Conservation (phyloP, 2,113 vertebrate genomes). For the Tyto alba region DNA sequence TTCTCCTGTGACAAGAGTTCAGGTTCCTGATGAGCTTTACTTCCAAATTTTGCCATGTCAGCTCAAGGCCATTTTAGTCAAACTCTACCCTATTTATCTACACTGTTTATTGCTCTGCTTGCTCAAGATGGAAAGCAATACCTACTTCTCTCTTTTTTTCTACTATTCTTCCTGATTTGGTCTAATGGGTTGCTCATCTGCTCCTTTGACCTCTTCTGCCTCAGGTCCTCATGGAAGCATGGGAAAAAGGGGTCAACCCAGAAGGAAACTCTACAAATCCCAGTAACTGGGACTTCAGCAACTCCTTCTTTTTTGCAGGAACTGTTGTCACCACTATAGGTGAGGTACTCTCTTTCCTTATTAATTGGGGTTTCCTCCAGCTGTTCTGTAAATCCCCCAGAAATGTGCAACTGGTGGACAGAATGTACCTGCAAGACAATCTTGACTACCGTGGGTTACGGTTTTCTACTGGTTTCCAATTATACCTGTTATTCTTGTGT, state of each 20-base stretch:
- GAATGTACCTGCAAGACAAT: background rate
- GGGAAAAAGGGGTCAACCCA: constrained; percentile 90
- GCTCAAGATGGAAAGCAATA: background rate
- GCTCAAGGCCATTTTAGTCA: background rate
- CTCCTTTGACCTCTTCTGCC: background rate
- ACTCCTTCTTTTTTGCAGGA: constrained; percentile 91
- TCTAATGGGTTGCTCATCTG: background rate
- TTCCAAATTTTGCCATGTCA: background rate
- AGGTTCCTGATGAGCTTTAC: background rate
- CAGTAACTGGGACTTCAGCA: constrained; percentile 95
- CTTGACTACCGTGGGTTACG: background rate
- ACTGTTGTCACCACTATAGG: constrained; percentile 92
- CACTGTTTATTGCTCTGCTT: background rate
- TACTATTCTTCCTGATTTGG: background rate
- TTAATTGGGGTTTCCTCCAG: background rate
- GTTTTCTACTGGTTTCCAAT: background rate
- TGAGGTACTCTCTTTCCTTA: constrained; percentile 49
- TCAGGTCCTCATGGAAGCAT: constrained; percentile 88
- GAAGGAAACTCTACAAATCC: constrained; percentile 89
- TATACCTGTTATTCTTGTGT: background rate
- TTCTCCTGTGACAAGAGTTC: background rate
- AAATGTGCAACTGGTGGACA: background rate
- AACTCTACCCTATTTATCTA: background rate
- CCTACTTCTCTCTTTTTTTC: background rate
- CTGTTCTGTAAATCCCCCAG: background rate